Evolutionary conservation across 2,797 vertebrate species (phyloP).

Genomic region (Gastrophryne carolinensis): DNA sequence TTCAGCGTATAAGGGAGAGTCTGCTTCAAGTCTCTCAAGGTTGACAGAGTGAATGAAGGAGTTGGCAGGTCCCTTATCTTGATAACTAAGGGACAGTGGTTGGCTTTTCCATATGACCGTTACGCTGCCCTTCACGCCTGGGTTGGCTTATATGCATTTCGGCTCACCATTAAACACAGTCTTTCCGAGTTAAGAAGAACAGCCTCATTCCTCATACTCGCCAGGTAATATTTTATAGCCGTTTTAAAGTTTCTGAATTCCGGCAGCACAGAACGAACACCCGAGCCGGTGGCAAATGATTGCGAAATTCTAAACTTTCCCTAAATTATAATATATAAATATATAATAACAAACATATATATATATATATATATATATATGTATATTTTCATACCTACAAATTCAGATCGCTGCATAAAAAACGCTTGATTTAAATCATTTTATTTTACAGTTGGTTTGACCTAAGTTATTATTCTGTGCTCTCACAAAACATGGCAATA

Average conservation of each 20-base stretch:
- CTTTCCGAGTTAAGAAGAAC: constrained; percentile 83
- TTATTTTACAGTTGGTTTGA: neutral
- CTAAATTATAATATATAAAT: too few relatives aligned
- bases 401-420: neutral
- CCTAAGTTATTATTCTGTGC: neutral
- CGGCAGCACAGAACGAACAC: constrained; percentile 30
- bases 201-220: constrained; percentile 95
- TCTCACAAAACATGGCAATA: too few relatives aligned
- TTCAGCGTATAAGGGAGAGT: constrained; percentile 96
- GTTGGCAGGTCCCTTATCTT: constrained; percentile 99
- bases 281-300: constrained; percentile 4
- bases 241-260: constrained; percentile 87
- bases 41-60: constrained; percentile 99
- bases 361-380: too few relatives aligned
- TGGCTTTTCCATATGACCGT: constrained; percentile 84
- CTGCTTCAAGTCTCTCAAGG: constrained; percentile 97
- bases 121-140: constrained; percentile 99
- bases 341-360: too few relatives aligned
- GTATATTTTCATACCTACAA: neutral
- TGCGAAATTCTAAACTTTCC: constrained; percentile 31
- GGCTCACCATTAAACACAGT: constrained; percentile 96
- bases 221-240: constrained; percentile 94
- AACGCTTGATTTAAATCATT: neutral
- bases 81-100: constrained; percentile 81
- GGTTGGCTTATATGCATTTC: constrained; percentile 97